Evolutionary conservation across 2,113 vertebrate species (phyloP), one percentile per base, ranked within the genome.

Genomic region (Bostrychus sinensis): DNA sequence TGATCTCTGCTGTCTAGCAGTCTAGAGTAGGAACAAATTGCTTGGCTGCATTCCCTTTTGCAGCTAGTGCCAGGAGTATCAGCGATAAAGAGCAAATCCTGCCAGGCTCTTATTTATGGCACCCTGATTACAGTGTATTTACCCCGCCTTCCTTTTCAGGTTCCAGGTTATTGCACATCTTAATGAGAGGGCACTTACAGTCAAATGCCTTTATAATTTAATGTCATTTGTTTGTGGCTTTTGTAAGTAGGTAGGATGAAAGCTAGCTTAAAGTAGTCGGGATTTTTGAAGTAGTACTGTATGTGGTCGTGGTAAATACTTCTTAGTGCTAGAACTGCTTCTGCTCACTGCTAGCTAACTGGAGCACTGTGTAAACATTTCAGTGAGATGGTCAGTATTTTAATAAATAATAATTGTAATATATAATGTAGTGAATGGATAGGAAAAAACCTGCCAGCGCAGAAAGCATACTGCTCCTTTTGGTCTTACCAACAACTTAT

Each of bases 1-100:
- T 75, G 86, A 90, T 76, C 82, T 83, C 62, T 64, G 37, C 51
- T 75, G 68, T 77, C 54, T 80, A 56, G 75, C 76, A 66, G 66
- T 70, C 59, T 17, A 3, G 41, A 62, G 70, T 68, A 57, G 23
- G 71, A 84, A 68, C 78, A 85, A 84, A 77, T 78, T 76, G 78
- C 78, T 78, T 65, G 67, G 77, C 80, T 65, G 56, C 51, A 66
- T 66, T 80, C 69, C 79, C 75, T 42, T 64, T 72, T 63, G 41
- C 60, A 62, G 20, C 63, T 20, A 25, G 53, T 81, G 63, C 72
- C 57, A 59, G 62, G 51, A 57, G 19, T 58, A 19, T 53, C 56
- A 57, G 59, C 58, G 39, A 69, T 59, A 56, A 58, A 66, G 37
- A 43, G 48, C 56, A 28, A 71, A 63, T 32, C 41, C 37, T 3